Percentiles rank a stretch among this genome's conserved stretches.
Conservation (phyloP, 2,888 invertebrate species). For the Hedychridium roseum region DNA sequence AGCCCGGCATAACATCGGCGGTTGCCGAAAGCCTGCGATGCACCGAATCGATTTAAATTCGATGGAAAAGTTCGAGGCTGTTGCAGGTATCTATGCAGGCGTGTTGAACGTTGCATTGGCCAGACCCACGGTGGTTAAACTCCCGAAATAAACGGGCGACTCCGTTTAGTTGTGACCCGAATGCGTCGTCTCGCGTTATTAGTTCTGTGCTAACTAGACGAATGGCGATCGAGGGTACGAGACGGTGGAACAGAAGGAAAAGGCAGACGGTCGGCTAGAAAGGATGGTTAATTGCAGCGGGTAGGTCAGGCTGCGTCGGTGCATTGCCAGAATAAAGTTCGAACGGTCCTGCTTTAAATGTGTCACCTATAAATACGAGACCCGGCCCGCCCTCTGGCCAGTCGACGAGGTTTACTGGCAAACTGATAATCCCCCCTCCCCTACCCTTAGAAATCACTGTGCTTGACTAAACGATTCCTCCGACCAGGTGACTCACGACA, state of each 20-base stretch:
- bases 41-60: too few relatives aligned
- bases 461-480: too few relatives aligned
- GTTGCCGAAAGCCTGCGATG: too few relatives aligned
- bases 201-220: slow-evolving; percentile 7
- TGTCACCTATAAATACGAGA: slow-evolving; percentile 61
- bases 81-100: too few relatives aligned
- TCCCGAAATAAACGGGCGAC: slow-evolving; percentile 24
- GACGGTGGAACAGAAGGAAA: too few relatives aligned
- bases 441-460: too few relatives aligned
- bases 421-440: too few relatives aligned
- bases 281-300: slow-evolving; percentile 26
- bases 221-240: slow-evolving; percentile 18
- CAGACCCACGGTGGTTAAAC: too few relatives aligned
- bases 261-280: slow-evolving; percentile 16
- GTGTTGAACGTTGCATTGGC: too few relatives aligned
- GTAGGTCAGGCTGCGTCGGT: slow-evolving; percentile 13
- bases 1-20: too few relatives aligned
- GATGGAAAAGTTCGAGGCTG: too few relatives aligned
- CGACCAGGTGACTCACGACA: too few relatives aligned
- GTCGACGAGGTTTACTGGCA: background rate
- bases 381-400: slow-evolving; percentile 15
- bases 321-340: slow-evolving; percentile 52
- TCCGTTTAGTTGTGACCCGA: slow-evolving; percentile 9
- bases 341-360: slow-evolving; percentile 56
- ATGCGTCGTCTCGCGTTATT: slow-evolving; percentile 14